Conservation (phyloP, 2,797 vertebrate genomes). For the Schizopygopsis malacanthus region DNA sequence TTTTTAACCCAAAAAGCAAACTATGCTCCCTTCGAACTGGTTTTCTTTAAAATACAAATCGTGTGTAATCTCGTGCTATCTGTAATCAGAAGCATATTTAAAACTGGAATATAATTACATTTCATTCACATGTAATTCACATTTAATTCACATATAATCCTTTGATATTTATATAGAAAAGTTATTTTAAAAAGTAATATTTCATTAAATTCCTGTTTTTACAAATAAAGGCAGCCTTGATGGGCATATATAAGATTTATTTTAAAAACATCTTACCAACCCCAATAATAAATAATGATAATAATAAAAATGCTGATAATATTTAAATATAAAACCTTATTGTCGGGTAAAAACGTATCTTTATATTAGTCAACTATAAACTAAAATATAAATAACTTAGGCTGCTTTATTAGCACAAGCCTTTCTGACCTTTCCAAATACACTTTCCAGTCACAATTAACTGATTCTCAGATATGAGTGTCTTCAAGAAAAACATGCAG, state of each 20-base stretch:
- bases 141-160: too few relatives aligned
- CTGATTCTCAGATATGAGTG: constrained; percentile 25
- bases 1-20: too few relatives aligned
- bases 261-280: background rate
- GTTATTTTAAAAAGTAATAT: background rate
- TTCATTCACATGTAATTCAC: too few relatives aligned
- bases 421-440: constrained; percentile 1
- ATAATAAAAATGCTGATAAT: background rate
- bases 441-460: constrained; percentile 39
- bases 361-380: background rate
- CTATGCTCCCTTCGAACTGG: too few relatives aligned
- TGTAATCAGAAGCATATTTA: too few relatives aligned
- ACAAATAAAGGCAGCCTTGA: background rate
- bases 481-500: constrained; percentile 22
- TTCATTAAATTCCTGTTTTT: background rate
- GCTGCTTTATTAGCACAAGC: constrained; percentile 7
- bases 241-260: background rate
- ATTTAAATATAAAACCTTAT: background rate
- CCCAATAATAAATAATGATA: too few relatives aligned
- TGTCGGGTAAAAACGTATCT: background rate
- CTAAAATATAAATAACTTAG: constrained; percentile 5
- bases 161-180: background rate
- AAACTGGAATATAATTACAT: too few relatives aligned
- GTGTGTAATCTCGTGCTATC: too few relatives aligned
- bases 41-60: too few relatives aligned